phyloP scores from a whole-genome alignment of 2,888 invertebrate species.

The Icerya purchasi region DNA sequence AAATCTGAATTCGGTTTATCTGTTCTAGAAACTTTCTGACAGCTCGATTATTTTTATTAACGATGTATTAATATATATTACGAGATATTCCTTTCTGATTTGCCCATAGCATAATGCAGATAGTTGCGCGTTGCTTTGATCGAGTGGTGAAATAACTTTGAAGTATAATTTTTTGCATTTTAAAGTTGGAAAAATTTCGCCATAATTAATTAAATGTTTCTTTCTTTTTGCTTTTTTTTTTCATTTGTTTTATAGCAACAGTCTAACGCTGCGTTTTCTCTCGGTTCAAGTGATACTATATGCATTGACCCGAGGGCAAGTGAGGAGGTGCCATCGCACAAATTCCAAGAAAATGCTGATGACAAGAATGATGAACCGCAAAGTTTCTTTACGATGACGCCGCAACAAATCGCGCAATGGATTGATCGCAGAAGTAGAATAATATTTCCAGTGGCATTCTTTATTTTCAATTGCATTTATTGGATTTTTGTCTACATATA shows the following conservation, averaged over 20 bases:
- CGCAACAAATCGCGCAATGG: slow-evolving; percentile 72
- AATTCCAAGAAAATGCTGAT: slow-evolving; percentile 3
- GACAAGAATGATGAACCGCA: background rate
- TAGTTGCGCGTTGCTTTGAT: no score
- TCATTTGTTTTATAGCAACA: slow-evolving; percentile 2
- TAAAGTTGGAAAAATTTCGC: no score
- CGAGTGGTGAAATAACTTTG: no score
- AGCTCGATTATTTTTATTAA: background rate
- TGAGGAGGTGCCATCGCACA: background rate
- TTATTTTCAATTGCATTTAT: slow-evolving; percentile 56
- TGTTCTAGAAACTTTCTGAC: background rate
- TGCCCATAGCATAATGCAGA: no score
- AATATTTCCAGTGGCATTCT: slow-evolving; percentile 52
- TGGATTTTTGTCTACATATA: slow-evolving; percentile 45
- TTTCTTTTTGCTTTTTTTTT: background rate
- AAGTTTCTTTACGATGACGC: slow-evolving; percentile 36
- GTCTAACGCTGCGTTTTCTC: slow-evolving; percentile 6
- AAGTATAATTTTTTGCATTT: no score
- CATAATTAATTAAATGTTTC: background rate
- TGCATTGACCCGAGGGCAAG: slow-evolving; percentile 12
- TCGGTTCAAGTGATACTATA: slow-evolving; percentile 5
- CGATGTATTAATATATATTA: background rate
- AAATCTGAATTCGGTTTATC: no score
- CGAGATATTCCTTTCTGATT: no score
- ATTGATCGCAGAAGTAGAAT: slow-evolving; percentile 59